Conservation (phyloP, 2,888 invertebrate species). For the Dione juno region DNA sequence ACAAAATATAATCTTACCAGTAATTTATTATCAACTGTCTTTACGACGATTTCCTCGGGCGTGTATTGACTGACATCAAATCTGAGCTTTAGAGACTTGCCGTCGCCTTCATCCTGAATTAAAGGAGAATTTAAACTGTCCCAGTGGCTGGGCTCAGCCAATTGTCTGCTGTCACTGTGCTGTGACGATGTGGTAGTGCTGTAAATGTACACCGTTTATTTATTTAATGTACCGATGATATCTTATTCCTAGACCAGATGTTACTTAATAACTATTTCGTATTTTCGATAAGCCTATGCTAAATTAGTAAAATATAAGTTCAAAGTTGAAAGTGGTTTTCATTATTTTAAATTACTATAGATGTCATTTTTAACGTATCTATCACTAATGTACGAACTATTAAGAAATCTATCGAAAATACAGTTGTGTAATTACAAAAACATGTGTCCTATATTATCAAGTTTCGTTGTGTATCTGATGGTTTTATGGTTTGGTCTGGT, state of each 20-base stretch:
- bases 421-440: neutral
- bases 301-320: neutral
- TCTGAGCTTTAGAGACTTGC: slow-evolving; percentile 95
- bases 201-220: slow-evolving; percentile 56
- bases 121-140: slow-evolving; percentile 96
- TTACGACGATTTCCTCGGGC: slow-evolving; percentile 98
- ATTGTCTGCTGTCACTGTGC: slow-evolving; percentile 84
- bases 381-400: neutral
- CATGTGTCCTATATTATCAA: neutral
- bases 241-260: neutral
- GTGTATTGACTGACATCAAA: slow-evolving; percentile 99
- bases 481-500: too few species aligned
- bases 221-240: neutral
- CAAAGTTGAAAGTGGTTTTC: neutral
- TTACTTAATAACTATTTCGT: neutral
- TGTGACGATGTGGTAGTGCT: slow-evolving; percentile 87
- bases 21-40: slow-evolving; percentile 98
- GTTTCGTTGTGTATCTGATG: neutral
- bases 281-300: neutral
- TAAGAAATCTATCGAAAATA: neutral
- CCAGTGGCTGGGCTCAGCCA: slow-evolving; percentile 88
- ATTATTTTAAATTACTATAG: neutral
- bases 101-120: slow-evolving; percentile 96
- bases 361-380: neutral
- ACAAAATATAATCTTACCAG: slow-evolving; percentile 87